Conservation (phyloP, 2,888 invertebrate species). For the Glaucopsyche alexis region DNA sequence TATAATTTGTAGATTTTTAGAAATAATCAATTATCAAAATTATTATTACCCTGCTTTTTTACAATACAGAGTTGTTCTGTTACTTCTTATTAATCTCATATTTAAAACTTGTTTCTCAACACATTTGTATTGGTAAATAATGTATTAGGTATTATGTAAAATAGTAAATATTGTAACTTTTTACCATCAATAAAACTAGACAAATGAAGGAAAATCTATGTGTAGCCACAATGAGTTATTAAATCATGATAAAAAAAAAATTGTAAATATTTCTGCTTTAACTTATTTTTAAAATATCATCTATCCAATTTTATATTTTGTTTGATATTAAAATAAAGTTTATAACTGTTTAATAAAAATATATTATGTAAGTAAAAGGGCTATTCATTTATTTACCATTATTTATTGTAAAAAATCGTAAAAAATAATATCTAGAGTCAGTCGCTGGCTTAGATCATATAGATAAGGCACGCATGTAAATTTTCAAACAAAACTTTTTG, state of each 20-base stretch:
- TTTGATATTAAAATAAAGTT: neutral
- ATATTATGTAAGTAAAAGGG: neutral
- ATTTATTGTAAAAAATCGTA: neutral
- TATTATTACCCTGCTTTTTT: too few species aligned
- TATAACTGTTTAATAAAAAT: neutral
- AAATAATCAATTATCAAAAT: neutral
- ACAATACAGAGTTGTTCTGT: too few species aligned
- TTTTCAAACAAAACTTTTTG: too few species aligned
- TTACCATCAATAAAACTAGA: too few species aligned
- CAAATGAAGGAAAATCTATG: neutral
- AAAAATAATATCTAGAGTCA: too few species aligned
- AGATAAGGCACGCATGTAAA: too few species aligned
- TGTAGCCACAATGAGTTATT: slow-evolving; percentile 3
- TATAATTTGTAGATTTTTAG: neutral
- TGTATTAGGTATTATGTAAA: too few species aligned
- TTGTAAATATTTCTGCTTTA: neutral
- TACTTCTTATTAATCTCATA: too few species aligned
- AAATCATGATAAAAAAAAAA: neutral
- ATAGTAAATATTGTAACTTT: too few species aligned
- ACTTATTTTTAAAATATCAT: neutral
- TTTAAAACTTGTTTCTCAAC: too few species aligned
- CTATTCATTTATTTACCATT: neutral
- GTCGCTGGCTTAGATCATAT: too few species aligned
- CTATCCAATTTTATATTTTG: neutral
- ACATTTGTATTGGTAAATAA: too few species aligned